Conservation (phyloP, 2,797 vertebrate species). For the Rhynchotus rufescens region DNA sequence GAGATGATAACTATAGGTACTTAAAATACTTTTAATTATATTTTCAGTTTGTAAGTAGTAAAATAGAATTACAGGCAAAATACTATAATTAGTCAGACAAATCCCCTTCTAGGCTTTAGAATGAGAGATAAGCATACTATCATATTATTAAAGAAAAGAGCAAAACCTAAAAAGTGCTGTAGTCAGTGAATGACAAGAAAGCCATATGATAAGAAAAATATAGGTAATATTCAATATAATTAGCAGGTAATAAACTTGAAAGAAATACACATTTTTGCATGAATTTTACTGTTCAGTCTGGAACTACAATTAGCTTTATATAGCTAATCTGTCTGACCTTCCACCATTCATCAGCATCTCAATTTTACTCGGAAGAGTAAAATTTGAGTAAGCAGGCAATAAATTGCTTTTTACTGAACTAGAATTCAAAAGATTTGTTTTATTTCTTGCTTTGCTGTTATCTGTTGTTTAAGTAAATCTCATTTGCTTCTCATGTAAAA, state of each 20-base stretch:
- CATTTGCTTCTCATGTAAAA: background rate
- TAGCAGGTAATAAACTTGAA: background rate
- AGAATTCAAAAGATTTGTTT: background rate
- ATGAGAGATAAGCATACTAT: fast-evolving
- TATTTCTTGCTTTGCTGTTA: background rate
- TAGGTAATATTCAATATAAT: background rate
- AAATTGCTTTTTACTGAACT: background rate
- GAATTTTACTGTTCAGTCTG: background rate
- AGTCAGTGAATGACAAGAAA: background rate
- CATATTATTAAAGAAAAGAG: background rate
- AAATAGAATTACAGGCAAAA: background rate
- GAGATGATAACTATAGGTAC: background rate
- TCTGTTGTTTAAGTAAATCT: background rate
- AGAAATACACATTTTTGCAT: background rate
- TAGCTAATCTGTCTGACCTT: background rate
- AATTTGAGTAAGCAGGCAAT: background rate
- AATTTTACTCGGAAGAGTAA: background rate
- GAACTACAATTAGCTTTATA: background rate
- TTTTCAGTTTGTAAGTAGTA: background rate
- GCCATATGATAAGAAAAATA: background rate
- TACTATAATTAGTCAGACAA: background rate
- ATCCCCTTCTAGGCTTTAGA: background rate
- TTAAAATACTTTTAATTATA: background rate
- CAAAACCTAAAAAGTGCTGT: background rate
- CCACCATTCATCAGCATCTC: background rate